Conservation (phyloP, 2,797 vertebrate genomes). For the Micrastur ruficollis region DNA sequence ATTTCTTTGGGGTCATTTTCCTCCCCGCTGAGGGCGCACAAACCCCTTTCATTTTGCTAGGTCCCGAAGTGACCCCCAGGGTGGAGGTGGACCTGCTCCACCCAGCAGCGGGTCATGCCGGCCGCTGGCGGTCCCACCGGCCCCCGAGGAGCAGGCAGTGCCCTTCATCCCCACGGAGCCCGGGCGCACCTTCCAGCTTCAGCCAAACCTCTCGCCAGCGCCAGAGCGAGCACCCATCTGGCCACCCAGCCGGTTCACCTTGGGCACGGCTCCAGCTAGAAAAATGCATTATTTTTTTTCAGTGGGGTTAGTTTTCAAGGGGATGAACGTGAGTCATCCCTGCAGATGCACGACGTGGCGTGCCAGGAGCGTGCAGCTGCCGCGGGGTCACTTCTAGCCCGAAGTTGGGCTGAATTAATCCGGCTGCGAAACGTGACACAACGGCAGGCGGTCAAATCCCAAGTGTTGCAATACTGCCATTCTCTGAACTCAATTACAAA, state of each 20-base stretch:
- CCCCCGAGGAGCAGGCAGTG: neutral
- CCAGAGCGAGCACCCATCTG: neutral
- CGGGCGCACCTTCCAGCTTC: rapidly evolving
- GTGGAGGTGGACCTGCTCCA: neutral
- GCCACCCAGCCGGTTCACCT: rapidly evolving
- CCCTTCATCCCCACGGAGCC: neutral
- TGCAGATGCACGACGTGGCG: neutral
- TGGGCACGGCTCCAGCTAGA: neutral
- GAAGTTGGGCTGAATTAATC: neutral
- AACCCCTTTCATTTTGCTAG: neutral
- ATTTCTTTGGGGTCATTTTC: neutral
- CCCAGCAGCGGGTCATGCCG: rapidly evolving
- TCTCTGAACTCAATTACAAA: neutral
- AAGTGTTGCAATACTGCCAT: neutral
- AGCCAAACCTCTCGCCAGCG: neutral
- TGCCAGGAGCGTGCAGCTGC: neutral
- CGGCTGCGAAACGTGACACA: rapidly evolving
- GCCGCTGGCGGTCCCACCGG: neutral
- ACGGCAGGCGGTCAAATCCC: rapidly evolving
- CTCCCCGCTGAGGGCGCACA: neutral
- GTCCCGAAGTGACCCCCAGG: neutral
- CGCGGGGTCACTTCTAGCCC: neutral
- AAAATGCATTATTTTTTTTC: rapidly evolving
- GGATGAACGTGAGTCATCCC: neutral
- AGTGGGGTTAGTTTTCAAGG: neutral